Conservation (phyloP, 2,113 vertebrate species). For the Eubucco bourcierii region DNA sequence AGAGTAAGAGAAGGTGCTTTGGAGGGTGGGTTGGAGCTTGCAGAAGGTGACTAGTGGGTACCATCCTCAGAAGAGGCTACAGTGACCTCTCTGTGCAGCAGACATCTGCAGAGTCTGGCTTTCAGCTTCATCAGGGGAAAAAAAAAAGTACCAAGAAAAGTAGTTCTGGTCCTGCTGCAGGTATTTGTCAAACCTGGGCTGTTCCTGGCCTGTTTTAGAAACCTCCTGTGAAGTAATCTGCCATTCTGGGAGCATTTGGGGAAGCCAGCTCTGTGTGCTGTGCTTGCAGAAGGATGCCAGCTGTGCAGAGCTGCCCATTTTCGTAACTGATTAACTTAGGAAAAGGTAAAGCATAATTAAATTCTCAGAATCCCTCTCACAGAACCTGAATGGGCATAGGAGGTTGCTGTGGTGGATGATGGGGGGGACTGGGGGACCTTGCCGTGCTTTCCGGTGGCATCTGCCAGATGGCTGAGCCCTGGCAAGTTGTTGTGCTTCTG, state of each 20-base stretch:
- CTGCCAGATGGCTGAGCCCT: accelerated
- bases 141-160: not conserved
- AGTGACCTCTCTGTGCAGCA: not conserved
- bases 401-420: not conserved
- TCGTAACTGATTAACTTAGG: not conserved
- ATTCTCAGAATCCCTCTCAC: not conserved
- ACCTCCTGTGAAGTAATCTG: not conserved
- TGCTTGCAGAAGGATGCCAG: not conserved
- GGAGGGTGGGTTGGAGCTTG: not conserved
- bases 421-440: not conserved
- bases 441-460: not conserved
- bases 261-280: not conserved
- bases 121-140: not conserved
- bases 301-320: not conserved
- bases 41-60: not conserved
- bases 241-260: accelerated
- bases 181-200: not conserved
- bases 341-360: not conserved
- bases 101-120: not conserved
- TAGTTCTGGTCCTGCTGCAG: not conserved
- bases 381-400: accelerated
- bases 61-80: not conserved
- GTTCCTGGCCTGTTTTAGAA: not conserved
- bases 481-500: accelerated
- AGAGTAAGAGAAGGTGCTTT: not conserved